Percentiles rank a stretch among this genome's conserved stretches.
phyloP scores from a whole-genome alignment of 2,797 vertebrate genomes.

The Peromyscus aztecus region DNA sequence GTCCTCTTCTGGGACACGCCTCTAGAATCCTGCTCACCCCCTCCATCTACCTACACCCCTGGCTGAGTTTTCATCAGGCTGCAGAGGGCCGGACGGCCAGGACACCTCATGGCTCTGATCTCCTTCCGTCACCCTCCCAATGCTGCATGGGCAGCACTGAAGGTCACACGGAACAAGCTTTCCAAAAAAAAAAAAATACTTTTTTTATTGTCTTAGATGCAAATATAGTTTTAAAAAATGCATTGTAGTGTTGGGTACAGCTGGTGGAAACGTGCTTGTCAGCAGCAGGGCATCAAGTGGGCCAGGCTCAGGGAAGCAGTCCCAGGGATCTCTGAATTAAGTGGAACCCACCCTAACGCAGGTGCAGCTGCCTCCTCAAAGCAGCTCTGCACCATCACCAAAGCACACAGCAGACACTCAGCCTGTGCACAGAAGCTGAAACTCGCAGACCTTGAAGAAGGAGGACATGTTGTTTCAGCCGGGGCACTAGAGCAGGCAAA shows the following conservation, averaged over 20 bases:
- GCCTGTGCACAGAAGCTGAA: conserved; percentile 57
- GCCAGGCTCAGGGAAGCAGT: conserved; percentile 32
- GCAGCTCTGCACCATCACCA: not conserved
- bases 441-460: not conserved
- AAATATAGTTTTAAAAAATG: conserved; percentile 86
- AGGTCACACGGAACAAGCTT: conserved; percentile 24
- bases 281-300: conserved; percentile 74
- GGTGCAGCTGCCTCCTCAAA: not conserved
- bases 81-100: not conserved
- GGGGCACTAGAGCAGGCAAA: not conserved
- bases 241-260: conserved; percentile 88
- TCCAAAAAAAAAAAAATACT: conserved; percentile 82
- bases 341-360: not conserved
- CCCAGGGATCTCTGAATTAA: conserved; percentile 52
- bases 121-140: not conserved
- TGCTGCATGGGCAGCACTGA: not conserved
- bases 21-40: not conserved
- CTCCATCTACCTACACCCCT: not conserved
- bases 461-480: not conserved
- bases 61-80: not conserved
- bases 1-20: accelerated
- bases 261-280: conserved; percentile 84
- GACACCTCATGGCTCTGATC: not conserved
- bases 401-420: conserved; percentile 9
- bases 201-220: conserved; percentile 86